These are phyloP conservation scores for Caracal caracal DNA, from an alignment of 2,113 vertebrate genomes.

Conservation along the genomic window DNA sequence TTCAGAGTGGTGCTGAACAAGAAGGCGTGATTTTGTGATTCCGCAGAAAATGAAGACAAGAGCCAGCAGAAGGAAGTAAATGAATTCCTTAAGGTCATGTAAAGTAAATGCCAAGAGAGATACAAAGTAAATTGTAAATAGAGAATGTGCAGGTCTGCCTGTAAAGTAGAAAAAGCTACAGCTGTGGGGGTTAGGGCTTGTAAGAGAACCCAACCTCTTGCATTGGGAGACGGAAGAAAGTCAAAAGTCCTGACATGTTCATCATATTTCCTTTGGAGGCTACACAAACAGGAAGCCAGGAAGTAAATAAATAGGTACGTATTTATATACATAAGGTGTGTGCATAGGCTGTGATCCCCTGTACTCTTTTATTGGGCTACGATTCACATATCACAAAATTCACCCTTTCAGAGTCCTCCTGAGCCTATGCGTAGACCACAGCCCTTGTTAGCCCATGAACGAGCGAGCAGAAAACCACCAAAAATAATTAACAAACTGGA, in stretches of 20 bases:
- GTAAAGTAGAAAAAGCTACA: background rate
- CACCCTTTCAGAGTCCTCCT: background rate
- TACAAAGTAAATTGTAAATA: background rate
- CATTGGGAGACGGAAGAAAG: fast-evolving
- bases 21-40: fast-evolving
- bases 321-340: background rate
- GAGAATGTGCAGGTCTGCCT: background rate
- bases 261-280: background rate
- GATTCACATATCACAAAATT: background rate
- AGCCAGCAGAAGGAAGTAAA: background rate
- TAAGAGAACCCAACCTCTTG: background rate
- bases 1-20: background rate
- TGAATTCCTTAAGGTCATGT: fast-evolving
- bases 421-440: background rate
- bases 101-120: background rate
- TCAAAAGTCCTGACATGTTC: fast-evolving
- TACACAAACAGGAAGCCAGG: background rate
- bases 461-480: background rate
- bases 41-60: background rate
- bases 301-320: too few relatives aligned
- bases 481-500: background rate
- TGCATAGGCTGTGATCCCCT: background rate
- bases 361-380: background rate
- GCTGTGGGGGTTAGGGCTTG: too few relatives aligned
- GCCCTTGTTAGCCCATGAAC: background rate